A percentile compares a stretch with the other conserved stretches of the same genome.
These are phyloP conservation scores for Argyresthia albistria DNA, from an alignment of 2,888 invertebrate genomes.

Conservation along the genomic window DNA sequence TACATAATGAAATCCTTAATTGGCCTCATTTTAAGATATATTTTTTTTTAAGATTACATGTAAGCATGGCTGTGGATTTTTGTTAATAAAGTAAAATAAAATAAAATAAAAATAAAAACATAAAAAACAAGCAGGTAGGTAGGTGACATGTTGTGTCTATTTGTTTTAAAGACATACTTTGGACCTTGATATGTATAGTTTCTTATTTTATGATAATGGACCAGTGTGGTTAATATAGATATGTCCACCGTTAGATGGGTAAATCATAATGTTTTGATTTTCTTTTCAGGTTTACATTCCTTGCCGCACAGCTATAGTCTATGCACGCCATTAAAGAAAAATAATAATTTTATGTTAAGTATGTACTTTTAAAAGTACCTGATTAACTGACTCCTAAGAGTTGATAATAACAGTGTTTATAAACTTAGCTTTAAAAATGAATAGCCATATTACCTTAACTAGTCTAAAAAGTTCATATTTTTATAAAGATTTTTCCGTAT, in stretches of 20 bases:
- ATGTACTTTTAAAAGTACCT: neutral
- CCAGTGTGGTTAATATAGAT: too few relatives aligned
- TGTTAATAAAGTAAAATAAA: too few relatives aligned
- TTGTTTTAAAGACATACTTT: neutral
- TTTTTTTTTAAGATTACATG: too few relatives aligned
- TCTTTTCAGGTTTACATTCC: conserved; percentile 80
- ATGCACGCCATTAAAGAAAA: conserved; percentile 39
- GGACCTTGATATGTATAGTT: neutral
- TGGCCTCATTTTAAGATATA: too few relatives aligned
- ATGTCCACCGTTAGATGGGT: too few relatives aligned
- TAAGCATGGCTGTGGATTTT: too few relatives aligned
- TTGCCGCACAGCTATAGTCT: conserved; percentile 79
- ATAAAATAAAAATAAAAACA: too few relatives aligned
- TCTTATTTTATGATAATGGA: too few relatives aligned
- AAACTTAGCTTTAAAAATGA: neutral
- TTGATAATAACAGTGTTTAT: neutral
- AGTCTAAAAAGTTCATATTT: neutral
- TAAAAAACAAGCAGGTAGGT: too few relatives aligned
- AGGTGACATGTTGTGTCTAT: too few relatives aligned
- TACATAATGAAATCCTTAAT: too few relatives aligned
- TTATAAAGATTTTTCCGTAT: neutral
- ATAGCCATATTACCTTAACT: neutral
- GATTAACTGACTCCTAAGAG: neutral
- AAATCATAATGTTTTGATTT: conserved; percentile 7
- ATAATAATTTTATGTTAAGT: neutral